Percentiles rank a stretch among this genome's conserved stretches.
Evolutionary conservation across 2,797 vertebrate species (phyloP).

Genomic region (Brachyalestes nurse): DNA sequence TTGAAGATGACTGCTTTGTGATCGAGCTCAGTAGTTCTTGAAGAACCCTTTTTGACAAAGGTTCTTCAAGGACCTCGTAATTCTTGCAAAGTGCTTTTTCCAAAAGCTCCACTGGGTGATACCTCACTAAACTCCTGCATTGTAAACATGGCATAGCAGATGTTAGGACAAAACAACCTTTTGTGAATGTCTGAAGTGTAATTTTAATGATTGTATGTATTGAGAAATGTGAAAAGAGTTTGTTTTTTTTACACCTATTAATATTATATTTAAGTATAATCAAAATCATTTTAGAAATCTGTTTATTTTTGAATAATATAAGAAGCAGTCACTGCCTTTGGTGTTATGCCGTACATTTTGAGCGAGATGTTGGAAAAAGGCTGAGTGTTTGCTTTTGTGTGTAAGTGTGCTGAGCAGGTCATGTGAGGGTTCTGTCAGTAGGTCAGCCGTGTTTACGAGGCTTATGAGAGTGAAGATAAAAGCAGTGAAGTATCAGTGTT

Average conservation of each 20-base stretch:
- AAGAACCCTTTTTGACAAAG: not conserved
- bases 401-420: not conserved
- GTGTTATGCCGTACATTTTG: not conserved
- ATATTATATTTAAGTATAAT: not conserved
- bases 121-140: not conserved
- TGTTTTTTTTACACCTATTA: not conserved
- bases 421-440: not conserved
- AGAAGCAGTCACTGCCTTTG: no score
- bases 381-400: not conserved
- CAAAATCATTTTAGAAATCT: not conserved
- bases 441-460: slow-evolving; percentile 5
- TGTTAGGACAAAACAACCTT: not conserved
- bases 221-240: not conserved
- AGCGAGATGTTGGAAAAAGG: not conserved
- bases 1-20: slow-evolving; percentile 14
- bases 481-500: slow-evolving; percentile 6
- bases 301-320: no score
- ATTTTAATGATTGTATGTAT: not conserved
- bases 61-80: no score
- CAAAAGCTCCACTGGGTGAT: not conserved
- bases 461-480: not conserved
- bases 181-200: not conserved
- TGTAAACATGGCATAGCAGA: slow-evolving; percentile 24
- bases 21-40: not conserved
- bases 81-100: slow-evolving; percentile 1